Percentiles rank a stretch among this genome's conserved stretches.
Conservation (phyloP, 2,888 invertebrate genomes). For the Lasioglossum marginatum region DNA sequence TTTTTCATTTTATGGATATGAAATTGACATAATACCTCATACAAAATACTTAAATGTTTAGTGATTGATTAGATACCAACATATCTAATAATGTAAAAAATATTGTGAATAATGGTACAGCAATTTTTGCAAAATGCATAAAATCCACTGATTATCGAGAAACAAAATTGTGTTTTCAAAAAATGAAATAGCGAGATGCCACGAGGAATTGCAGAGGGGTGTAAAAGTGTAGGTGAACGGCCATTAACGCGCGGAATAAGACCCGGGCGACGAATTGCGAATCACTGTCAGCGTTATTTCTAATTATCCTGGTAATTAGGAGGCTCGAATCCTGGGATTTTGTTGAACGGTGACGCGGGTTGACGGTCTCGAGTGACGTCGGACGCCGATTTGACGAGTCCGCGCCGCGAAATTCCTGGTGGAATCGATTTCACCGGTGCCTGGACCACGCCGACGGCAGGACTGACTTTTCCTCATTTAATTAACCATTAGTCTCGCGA, state of each 20-base stretch:
- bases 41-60: no score
- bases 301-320: slow-evolving; percentile 41
- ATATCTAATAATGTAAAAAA: no score
- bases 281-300: slow-evolving; percentile 20
- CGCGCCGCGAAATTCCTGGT: slow-evolving; percentile 21
- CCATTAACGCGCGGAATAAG: not conserved
- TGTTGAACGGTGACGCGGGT: slow-evolving; percentile 44
- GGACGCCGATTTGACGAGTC: slow-evolving; percentile 45
- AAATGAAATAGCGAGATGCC: not conserved
- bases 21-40: no score
- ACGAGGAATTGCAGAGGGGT: not conserved
- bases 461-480: slow-evolving; percentile 17
- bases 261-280: not conserved
- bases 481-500: slow-evolving; percentile 1
- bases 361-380: slow-evolving; percentile 51
- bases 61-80: no score
- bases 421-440: slow-evolving; percentile 21
- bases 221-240: not conserved
- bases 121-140: not conserved
- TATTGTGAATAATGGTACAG: no score
- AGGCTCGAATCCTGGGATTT: slow-evolving; percentile 21
- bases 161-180: not conserved
- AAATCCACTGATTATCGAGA: not conserved
- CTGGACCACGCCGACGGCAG: slow-evolving; percentile 5
- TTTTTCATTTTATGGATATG: no score